Base-by-base conservation (phyloP, 2,888 invertebrate genomes). In the Galeruca laticollis region DNA sequence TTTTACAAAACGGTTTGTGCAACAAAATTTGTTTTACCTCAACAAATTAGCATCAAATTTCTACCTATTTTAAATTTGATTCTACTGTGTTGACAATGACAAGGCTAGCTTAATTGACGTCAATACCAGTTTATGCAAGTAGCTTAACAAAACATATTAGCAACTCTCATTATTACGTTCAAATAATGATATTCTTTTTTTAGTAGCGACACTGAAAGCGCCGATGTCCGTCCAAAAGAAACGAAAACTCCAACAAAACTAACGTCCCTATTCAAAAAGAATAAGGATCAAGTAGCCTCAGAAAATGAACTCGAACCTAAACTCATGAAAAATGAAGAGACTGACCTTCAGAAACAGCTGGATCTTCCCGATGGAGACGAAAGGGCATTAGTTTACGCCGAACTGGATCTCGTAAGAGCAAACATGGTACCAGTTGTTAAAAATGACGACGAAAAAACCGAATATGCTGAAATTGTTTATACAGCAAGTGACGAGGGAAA, bases 391-490 rank as follows among this genome's bases (percentile, higher is more conserved):
- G 92, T 93, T 2, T 93, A 93, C 84, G 93, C 93, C 1, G 93
- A 93, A 83, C 85, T 93, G 72, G 91, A 92, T 70, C 84, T 93
- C 59, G 82, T 85, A 0, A 87, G 87, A 74, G 87, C 87, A 5
- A 84, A 86, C 20, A 79, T 80, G 80, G 83, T 79, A 68, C 82
- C 82, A 60, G 82, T 85, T 43, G 82, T 85, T 59, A 86, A 84
- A 80, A 82, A 89, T 85, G 79, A 87, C 80, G 90, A 91, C 1
- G 84, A 84, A 11, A 89, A 90, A 80, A 92, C 92, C 2, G 92
- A 92, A 79, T 94, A 95, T 83, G 94, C 94, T 0, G 94, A 94
- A 84, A 95, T 95, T 67, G 90, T 94, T 0, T 94, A 94, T 85
- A 89, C 90, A 0, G 84, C 87, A 21, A 69, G 70, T 13, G 71